These are phyloP conservation scores for Vulpes lagopus DNA, from an alignment of 2,113 vertebrate species.

Conservation along the genomic window DNA sequence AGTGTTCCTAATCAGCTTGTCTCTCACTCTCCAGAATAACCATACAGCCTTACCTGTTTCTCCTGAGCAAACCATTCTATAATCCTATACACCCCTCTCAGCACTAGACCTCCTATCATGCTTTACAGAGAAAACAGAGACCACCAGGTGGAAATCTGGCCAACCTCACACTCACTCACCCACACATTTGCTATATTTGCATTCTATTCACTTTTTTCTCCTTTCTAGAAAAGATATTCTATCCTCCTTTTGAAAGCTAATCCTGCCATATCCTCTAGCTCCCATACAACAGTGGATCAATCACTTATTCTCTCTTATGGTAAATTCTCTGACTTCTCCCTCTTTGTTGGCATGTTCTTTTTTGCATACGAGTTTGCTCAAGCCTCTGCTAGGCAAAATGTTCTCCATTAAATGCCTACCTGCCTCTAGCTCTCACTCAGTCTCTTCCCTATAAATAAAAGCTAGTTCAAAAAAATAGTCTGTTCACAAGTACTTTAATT, in stretches of 20 bases:
- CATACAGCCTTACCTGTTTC: background rate
- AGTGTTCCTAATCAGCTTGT: background rate
- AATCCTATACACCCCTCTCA: background rate
- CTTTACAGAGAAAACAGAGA: background rate
- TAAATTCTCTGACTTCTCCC: background rate
- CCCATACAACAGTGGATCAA: background rate
- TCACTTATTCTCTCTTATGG: background rate
- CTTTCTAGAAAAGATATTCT: background rate
- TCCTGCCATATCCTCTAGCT: background rate
- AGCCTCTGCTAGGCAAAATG: background rate
- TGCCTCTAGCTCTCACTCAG: background rate
- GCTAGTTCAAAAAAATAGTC: background rate
- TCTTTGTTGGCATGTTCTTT: background rate
- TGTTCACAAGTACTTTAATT: background rate
- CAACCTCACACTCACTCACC: background rate
- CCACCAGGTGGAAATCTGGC: background rate
- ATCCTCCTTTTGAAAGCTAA: background rate
- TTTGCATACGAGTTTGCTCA: background rate
- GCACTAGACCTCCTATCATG: background rate
- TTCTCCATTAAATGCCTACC: background rate
- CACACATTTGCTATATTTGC: background rate
- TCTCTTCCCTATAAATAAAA: background rate
- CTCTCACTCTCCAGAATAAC: background rate
- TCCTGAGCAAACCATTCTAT: background rate
- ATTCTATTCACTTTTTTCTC: background rate